phyloP scores from a whole-genome alignment of 2,797 vertebrate genomes.

The Acanthis flammea region DNA sequence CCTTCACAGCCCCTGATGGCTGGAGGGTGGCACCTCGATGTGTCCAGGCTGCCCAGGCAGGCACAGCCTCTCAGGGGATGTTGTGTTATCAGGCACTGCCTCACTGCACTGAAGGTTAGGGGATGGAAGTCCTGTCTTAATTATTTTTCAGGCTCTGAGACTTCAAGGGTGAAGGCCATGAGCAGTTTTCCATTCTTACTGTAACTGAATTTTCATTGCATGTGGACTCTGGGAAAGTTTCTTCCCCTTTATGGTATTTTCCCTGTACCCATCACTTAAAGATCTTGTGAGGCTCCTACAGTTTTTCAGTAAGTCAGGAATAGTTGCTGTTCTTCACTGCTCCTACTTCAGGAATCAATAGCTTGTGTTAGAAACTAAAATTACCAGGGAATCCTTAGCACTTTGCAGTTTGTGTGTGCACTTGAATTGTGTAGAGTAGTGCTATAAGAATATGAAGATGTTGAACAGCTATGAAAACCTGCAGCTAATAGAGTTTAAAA shows the following conservation, averaged over 20 bases:
- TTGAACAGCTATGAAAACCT: slow-evolving; percentile 22
- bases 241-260: not conserved
- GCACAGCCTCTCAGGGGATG: not conserved
- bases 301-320: not conserved
- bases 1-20: not conserved
- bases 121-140: not conserved
- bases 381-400: not conserved
- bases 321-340: not conserved
- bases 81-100: not conserved
- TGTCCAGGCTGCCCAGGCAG: not conserved
- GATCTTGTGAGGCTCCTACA: not conserved
- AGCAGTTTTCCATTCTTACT: not conserved
- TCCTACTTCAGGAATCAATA: not conserved
- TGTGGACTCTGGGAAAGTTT: not conserved
- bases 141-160: not conserved
- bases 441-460: slow-evolving; percentile 32
- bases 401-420: not conserved
- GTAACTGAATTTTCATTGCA: not conserved
- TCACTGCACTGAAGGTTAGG: not conserved
- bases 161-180: not conserved
- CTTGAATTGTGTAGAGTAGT: not conserved
- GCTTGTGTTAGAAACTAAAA: not conserved
- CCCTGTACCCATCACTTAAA: not conserved
- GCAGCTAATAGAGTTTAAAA: slow-evolving; percentile 60
- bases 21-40: not conserved